Conservation (phyloP, 2,888 invertebrate genomes). For the Dascillus cervinus region DNA sequence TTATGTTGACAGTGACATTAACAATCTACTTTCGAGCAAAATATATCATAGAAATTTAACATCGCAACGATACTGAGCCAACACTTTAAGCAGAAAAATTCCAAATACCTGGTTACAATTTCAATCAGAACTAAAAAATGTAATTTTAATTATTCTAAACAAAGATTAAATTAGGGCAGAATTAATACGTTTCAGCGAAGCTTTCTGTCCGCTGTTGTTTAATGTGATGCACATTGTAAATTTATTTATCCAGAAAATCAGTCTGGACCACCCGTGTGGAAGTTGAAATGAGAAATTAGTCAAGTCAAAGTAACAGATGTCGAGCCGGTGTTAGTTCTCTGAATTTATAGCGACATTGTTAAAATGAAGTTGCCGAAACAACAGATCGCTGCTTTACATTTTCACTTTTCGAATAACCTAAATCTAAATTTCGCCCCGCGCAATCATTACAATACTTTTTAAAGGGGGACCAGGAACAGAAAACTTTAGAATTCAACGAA, state of each 20-base stretch:
- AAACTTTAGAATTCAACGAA: background rate
- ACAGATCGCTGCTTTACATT: slow-evolving; percentile 12
- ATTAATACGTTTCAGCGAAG: too few relatives aligned
- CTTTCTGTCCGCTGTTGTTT: slow-evolving; percentile 12
- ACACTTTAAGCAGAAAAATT: too few relatives aligned
- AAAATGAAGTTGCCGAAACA: slow-evolving; percentile 21
- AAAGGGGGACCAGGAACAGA: background rate
- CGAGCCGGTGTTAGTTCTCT: slow-evolving; percentile 15
- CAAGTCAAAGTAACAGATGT: slow-evolving; percentile 34
- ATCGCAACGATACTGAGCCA: too few relatives aligned
- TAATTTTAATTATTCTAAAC: too few relatives aligned
- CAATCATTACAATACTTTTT: too few relatives aligned
- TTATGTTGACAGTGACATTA: too few relatives aligned
- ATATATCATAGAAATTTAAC: too few relatives aligned
- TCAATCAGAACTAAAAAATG: too few relatives aligned
- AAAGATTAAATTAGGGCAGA: too few relatives aligned
- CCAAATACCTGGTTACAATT: too few relatives aligned
- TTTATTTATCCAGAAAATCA: slow-evolving; percentile 33
- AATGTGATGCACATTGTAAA: slow-evolving; percentile 22
- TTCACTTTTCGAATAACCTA: slow-evolving; percentile 14
- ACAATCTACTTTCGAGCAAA: too few relatives aligned
- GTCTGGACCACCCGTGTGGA: slow-evolving; percentile 25
- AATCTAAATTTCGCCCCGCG: too few relatives aligned
- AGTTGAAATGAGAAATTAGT: slow-evolving; percentile 34
- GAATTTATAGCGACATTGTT: slow-evolving; percentile 24